These are phyloP conservation scores for Aplochiton taeniatus DNA, from an alignment of 2,797 vertebrate species.

Conservation along the genomic window DNA sequence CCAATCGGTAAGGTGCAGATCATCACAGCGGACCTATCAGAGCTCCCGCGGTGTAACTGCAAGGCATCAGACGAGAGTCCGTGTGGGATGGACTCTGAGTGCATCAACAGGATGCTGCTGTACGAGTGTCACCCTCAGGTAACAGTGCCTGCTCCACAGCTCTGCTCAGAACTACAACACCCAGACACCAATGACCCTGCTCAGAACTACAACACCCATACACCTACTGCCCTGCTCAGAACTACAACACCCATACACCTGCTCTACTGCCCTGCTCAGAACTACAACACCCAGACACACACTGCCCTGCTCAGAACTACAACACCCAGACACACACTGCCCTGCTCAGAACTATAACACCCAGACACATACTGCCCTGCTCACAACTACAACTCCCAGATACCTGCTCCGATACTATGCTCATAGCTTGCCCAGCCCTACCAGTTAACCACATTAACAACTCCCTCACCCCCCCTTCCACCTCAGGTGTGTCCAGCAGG, in stretches of 20 bases:
- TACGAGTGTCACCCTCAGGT: constrained; percentile 95
- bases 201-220: too few relatives aligned
- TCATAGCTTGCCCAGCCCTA: neutral
- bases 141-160: constrained; percentile 1
- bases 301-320: too few relatives aligned
- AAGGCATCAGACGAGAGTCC: constrained; percentile 92
- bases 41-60: constrained; percentile 96
- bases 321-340: too few relatives aligned
- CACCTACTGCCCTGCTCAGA: too few relatives aligned
- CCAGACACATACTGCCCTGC: too few relatives aligned
- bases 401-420: neutral
- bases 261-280: too few relatives aligned
- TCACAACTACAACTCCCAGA: too few relatives aligned
- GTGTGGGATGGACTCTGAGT: constrained; percentile 93
- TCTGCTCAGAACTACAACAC: neutral
- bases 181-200: too few relatives aligned
- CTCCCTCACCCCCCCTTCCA: too few relatives aligned
- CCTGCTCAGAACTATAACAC: too few relatives aligned
- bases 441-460: neutral
- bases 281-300: too few relatives aligned
- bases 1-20: constrained; percentile 96
- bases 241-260: too few relatives aligned
- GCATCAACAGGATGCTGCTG: constrained; percentile 97
- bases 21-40: constrained; percentile 91
- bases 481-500: constrained; percentile 89